Base-by-base conservation (phyloP, 2,113 vertebrate genomes). In the Phaetusa simplex region DNA sequence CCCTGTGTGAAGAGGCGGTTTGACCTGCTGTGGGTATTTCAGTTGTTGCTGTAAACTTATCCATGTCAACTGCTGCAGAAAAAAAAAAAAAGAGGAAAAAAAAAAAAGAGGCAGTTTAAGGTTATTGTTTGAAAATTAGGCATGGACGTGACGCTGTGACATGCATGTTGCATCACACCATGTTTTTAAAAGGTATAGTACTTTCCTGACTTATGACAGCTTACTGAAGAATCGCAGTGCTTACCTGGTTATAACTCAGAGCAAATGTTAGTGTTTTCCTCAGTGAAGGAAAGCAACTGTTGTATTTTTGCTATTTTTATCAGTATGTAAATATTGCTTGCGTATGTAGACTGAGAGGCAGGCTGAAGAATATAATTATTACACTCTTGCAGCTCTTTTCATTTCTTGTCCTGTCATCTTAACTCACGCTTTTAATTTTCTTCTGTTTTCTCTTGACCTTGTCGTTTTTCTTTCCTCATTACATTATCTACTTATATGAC, bases 51-150 rank as follows among this genome's bases (percentile, higher is more conserved):
- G 1, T 38, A 47, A 78, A 22, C 26, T 8, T 65, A 38, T 61
- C 21, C 0, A 2, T 43, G 5, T 20, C 52, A 65, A 26, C 61
- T 71, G n/a, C 70, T 61, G 27, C 7, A 32, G 49, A 3, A 1
- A 9, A 9, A 4, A 12, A 22, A 24, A 20, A 8, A 8, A 4
- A 8, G 15, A 23, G 12, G 11, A 7, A 24, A 14, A 10, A 8
- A 20, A 26, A 47, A n/a, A 20, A 38, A 53, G 30, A 13, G 0
- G 5, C 6, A 0, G 17, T 4, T 93, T 45, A 21, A 21, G 14
- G 38, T 82, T 71, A 27, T 36, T 0, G 2, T 36, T 64, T 50
- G 56, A 26, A 55, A 70, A 45, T 67, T 12, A 72, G 50, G 34
- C 19, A 4, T 24, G 47, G 56, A n/a, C 0, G 8, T n/a, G 65